Evolutionary conservation across 2,797 vertebrate genomes (phyloP).

Genomic region (Lophius americanus): DNA sequence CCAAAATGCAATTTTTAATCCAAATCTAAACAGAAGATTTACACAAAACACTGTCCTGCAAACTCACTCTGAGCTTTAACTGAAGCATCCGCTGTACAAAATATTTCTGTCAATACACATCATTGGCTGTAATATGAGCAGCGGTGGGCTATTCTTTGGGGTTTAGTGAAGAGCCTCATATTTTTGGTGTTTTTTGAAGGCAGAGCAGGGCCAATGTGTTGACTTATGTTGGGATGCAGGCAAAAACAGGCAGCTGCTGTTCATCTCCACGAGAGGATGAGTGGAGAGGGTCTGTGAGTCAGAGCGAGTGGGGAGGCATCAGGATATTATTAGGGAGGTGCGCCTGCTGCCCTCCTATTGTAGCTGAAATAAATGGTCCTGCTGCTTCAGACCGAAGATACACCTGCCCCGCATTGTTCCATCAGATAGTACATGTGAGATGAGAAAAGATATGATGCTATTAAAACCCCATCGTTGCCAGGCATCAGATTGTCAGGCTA

Average conservation of each 20-base stretch:
- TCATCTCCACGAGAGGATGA: slow-evolving; percentile 64
- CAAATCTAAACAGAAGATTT: too few relatives aligned
- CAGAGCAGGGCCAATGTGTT: slow-evolving; percentile 56
- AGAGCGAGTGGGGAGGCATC: slow-evolving; percentile 70
- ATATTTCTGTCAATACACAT: slow-evolving; percentile 35
- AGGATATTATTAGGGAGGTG: slow-evolving; percentile 77
- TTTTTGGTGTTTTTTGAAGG: slow-evolving; percentile 45
- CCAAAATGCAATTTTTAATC: too few relatives aligned
- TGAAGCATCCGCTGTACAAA: background rate
- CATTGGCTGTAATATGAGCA: slow-evolving; percentile 22
- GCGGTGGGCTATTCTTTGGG: slow-evolving; percentile 38
- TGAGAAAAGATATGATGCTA: slow-evolving; percentile 3
- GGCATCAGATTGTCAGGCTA: slow-evolving; percentile 17
- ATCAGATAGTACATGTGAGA: slow-evolving; percentile 22
- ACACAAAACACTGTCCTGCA: background rate
- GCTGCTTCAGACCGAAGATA: slow-evolving; percentile 32
- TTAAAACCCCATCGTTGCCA: slow-evolving; percentile 30
- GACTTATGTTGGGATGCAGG: slow-evolving; percentile 67
- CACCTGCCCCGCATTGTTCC: slow-evolving; percentile 38
- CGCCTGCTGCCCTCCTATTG: slow-evolving; percentile 65
- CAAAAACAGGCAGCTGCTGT: slow-evolving; percentile 64
- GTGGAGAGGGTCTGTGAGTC: slow-evolving; percentile 73
- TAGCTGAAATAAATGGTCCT: slow-evolving; percentile 59
- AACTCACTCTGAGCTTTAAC: background rate
- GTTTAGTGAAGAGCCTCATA: slow-evolving; percentile 41